A percentile compares a stretch with the other conserved stretches of the same genome.
Evolutionary conservation across 1,140 invertebrate genomes (phyloP).

Genomic region (Steinernema khuongi): DNA sequence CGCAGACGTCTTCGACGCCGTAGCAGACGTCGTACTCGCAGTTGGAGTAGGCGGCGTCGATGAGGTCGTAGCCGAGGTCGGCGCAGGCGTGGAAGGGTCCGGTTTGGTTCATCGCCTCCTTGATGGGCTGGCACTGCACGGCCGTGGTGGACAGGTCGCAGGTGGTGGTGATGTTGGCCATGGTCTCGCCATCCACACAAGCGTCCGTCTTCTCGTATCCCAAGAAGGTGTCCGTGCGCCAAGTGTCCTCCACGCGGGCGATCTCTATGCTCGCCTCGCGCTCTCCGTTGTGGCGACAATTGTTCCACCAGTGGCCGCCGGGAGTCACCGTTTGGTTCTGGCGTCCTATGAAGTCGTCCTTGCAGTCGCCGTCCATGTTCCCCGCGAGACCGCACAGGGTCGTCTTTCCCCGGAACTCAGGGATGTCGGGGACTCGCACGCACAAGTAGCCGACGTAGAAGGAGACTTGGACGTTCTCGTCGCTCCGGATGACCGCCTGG

Average conservation of each 20-base stretch:
- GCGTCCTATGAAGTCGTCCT: slow-evolving; percentile 25
- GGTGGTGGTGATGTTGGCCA: slow-evolving; percentile 28
- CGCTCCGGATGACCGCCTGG: slow-evolving; percentile 13
- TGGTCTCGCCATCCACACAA: slow-evolving; percentile 25
- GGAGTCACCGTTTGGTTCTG: neutral
- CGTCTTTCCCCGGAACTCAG: slow-evolving; percentile 29
- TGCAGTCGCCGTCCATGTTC: slow-evolving; percentile 34
- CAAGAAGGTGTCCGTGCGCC: slow-evolving; percentile 30
- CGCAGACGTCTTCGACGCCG: slow-evolving; percentile 19
- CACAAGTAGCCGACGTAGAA: slow-evolving; percentile 18
- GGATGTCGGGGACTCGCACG: slow-evolving; percentile 32
- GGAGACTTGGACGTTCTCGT: slow-evolving; percentile 12
- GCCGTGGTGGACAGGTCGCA: slow-evolving; percentile 1
- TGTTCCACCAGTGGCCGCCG: neutral
- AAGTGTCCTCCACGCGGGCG: slow-evolving; percentile 26
- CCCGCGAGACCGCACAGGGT: slow-evolving; percentile 39
- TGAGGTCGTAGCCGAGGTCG: slow-evolving; percentile 26
- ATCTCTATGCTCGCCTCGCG: neutral
- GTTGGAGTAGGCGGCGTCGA: slow-evolving; percentile 32
- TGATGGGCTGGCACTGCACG: slow-evolving; percentile 23
- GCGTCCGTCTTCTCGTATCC: slow-evolving; percentile 16
- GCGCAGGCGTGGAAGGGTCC: slow-evolving; percentile 32
- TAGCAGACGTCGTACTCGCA: slow-evolving; percentile 38
- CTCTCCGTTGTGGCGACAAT: neutral
- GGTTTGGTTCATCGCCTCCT: slow-evolving; percentile 25